These are phyloP conservation scores for Tricholaema leucomelas DNA, from an alignment of 2,113 vertebrate species.

Conservation along the genomic window DNA sequence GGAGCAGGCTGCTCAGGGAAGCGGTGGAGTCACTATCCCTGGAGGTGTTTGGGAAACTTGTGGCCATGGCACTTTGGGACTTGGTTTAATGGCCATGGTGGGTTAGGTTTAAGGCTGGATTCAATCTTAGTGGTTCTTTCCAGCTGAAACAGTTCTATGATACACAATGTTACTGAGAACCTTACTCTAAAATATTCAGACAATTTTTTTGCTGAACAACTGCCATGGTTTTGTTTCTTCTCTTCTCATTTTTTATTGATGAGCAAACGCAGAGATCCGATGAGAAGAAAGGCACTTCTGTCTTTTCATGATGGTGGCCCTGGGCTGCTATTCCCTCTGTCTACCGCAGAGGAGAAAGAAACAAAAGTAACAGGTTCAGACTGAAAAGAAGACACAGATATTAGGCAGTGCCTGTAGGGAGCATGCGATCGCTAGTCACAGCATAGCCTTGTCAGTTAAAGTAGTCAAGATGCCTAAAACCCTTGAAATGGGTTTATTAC, in stretches of 20 bases:
- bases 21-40: no score
- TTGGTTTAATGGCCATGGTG: no score
- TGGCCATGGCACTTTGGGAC: no score
- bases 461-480: background rate
- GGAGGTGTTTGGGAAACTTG: no score
- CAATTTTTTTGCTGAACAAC: background rate
- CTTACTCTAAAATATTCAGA: background rate
- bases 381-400: background rate
- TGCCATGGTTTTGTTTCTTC: background rate
- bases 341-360: background rate
- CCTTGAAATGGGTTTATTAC: background rate
- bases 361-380: background rate
- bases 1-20: no score
- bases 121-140: no score
- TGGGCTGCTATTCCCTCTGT: background rate
- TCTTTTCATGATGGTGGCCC: background rate
- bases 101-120: no score
- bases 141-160: no score
- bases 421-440: background rate
- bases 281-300: background rate
- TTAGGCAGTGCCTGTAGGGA: background rate
- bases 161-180: background rate
- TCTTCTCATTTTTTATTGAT: background rate
- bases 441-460: background rate
- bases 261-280: background rate